A percentile compares a stretch with the other conserved stretches of the same genome.
phyloP scores from a whole-genome alignment of 2,888 invertebrate genomes.

The Drosophila tanythrix region DNA sequence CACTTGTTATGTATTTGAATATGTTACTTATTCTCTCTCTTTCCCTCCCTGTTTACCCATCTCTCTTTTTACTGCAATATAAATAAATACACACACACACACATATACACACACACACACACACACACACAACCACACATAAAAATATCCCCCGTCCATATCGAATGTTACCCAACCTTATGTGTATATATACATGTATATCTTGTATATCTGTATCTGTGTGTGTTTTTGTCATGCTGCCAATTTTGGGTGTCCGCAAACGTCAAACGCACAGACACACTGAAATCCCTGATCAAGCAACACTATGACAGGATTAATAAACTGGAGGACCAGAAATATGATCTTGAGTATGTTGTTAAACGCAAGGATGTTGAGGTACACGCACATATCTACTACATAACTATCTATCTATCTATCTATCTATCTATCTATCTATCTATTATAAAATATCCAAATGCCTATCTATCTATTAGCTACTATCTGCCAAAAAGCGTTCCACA shows the following conservation, averaged over 20 bases:
- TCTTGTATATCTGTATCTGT: slow-evolving; percentile 31
- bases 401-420: slow-evolving; percentile 42
- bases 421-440: slow-evolving; percentile 11
- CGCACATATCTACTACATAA: slow-evolving; percentile 65
- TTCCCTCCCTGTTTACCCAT: slow-evolving; percentile 39
- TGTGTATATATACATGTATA: slow-evolving; percentile 8
- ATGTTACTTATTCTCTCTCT: slow-evolving; percentile 57
- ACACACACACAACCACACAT: slow-evolving; percentile 27
- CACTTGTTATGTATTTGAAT: slow-evolving; percentile 49
- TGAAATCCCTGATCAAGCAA: slow-evolving; percentile 91
- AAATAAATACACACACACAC: slow-evolving; percentile 29
- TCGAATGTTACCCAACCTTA: slow-evolving; percentile 37
- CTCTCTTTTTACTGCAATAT: slow-evolving; percentile 24
- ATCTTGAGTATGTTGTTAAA: slow-evolving; percentile 98
- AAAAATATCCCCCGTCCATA: slow-evolving; percentile 46
- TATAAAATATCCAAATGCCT: slow-evolving; percentile 26
- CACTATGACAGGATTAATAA: slow-evolving; percentile 94
- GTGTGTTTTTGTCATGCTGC: slow-evolving; percentile 34
- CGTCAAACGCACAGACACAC: slow-evolving; percentile 87
- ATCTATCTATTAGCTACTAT: slow-evolving; percentile 15
- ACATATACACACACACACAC: slow-evolving; percentile 29
- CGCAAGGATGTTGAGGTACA: slow-evolving; percentile 99
- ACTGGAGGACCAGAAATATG: slow-evolving; percentile 98
- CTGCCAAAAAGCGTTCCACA: slow-evolving; percentile 21
- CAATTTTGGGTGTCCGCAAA: slow-evolving; percentile 18